Conservation (phyloP, 2,113 vertebrate species). For the Rhagologus leucostigma region DNA sequence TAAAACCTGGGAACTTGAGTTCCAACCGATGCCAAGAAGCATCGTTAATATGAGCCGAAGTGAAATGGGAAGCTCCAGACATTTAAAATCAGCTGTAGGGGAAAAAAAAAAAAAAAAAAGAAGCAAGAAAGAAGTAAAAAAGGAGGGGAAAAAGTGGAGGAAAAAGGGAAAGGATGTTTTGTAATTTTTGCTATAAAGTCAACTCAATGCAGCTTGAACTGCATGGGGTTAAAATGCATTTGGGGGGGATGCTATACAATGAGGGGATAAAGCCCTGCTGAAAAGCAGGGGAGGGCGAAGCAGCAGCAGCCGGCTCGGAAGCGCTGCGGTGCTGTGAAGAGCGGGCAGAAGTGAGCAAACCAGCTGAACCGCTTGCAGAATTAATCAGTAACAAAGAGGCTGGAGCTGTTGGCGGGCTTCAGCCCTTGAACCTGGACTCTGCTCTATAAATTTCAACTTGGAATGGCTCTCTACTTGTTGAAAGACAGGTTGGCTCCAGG, state of each 20-base stretch:
- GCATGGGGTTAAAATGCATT: conserved; percentile 31
- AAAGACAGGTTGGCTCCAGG: conserved; percentile 65
- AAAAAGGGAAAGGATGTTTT: background rate
- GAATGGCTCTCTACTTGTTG: conserved; percentile 68
- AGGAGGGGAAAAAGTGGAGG: no score
- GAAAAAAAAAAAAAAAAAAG: fast-evolving
- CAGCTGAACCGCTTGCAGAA: conserved; percentile 66
- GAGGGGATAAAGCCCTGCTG: background rate
- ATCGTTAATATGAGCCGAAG: background rate
- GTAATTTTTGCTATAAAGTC: background rate
- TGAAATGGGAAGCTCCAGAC: conserved; percentile 23
- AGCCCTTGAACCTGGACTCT: conserved; percentile 81
- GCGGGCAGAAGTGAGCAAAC: conserved; percentile 55
- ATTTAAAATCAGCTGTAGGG: background rate
- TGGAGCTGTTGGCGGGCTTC: conserved; percentile 66
- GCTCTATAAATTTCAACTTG: conserved; percentile 78
- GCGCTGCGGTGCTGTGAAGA: background rate
- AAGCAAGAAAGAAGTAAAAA: background rate
- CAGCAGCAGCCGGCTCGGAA: background rate
- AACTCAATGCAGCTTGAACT: background rate
- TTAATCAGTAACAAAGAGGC: conserved; percentile 74
- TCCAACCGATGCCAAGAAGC: background rate
- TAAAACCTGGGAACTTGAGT: conserved; percentile 41
- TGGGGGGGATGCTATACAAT: background rate
- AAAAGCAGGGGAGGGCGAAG: background rate